Percentiles rank a stretch among this genome's conserved stretches.
These are phyloP conservation scores for Scotopteryx bipunctaria DNA, from an alignment of 2,888 invertebrate genomes.

Conservation along the genomic window DNA sequence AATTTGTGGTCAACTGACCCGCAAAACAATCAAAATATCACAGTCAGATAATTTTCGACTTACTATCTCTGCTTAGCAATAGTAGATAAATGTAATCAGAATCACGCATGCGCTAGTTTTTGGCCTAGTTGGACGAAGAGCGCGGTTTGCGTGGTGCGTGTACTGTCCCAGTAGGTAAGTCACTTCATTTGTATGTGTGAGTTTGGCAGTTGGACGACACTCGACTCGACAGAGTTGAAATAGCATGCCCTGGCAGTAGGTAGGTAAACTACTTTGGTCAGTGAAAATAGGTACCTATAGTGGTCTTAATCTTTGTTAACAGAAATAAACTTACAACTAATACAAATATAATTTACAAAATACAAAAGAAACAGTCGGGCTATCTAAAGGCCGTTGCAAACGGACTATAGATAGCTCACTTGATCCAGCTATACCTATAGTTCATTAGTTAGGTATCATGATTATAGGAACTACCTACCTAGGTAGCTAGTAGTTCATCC, in stretches of 20 bases:
- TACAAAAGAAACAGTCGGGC: no score
- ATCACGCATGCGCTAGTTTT: conserved; percentile 64
- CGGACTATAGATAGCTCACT: no score
- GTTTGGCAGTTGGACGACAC: conserved; percentile 63
- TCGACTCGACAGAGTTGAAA: conserved; percentile 66
- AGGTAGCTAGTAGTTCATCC: no score
- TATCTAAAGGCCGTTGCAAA: no score
- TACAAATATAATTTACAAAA: no score
- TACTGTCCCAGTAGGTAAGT: background rate
- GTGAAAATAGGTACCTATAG: no score
- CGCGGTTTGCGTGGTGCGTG: conserved; percentile 10
- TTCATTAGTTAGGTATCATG: no score
- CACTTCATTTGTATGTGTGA: conserved; percentile 51
- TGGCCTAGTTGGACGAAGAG: conserved; percentile 57
- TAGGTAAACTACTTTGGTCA: background rate
- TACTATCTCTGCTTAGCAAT: conserved; percentile 11
- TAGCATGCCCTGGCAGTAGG: conserved; percentile 16
- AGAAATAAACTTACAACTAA: no score
- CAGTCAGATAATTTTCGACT: conserved; percentile 10
- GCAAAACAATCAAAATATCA: background rate
- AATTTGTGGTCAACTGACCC: conserved; percentile 2
- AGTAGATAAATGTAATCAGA: conserved; percentile 5
- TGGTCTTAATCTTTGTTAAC: no score
- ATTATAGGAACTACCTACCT: no score
- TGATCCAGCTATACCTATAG: no score